Conservation (phyloP, 64 coral and sea anemone genomes). For the Acropora yongei region DNA sequence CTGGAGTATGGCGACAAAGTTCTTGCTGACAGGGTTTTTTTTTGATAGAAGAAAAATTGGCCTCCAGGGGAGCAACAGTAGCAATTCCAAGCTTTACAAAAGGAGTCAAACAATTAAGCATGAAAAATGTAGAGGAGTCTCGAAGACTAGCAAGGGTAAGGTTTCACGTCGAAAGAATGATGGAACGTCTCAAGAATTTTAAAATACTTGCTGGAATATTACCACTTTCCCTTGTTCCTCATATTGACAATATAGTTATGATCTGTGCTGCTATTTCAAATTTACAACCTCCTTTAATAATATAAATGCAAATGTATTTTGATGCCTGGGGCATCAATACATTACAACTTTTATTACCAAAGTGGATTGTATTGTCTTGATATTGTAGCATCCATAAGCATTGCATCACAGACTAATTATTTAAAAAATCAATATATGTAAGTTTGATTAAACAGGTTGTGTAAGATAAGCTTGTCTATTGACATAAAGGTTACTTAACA, state of each 20-base stretch:
- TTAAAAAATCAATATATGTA: too few relatives aligned
- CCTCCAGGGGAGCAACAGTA: slow-evolving; percentile 3
- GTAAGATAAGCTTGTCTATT: too few relatives aligned
- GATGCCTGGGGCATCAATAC: not conserved
- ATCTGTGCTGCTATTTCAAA: slow-evolving; percentile 41
- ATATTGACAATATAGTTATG: slow-evolving; percentile 47
- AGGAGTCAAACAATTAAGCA: slow-evolving; percentile 29
- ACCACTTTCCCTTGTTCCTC: not conserved
- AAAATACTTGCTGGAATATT: not conserved
- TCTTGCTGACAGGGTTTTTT: slow-evolving; percentile 20
- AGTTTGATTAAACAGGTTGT: too few relatives aligned
- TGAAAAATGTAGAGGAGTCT: slow-evolving; percentile 23
- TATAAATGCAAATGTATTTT: slow-evolving; percentile 10
- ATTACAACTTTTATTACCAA: not conserved
- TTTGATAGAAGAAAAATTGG: slow-evolving; percentile 18
- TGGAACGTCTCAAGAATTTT: slow-evolving; percentile 52
- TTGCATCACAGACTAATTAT: too few relatives aligned
- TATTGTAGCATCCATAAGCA: not conserved
- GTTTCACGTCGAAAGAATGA: slow-evolving; percentile 48
- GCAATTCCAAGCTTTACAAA: slow-evolving; percentile 15
- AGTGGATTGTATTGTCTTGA: not conserved
- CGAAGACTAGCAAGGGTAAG: slow-evolving; percentile 34
- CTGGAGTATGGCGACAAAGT: slow-evolving; percentile 33
- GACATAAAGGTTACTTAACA: too few relatives aligned
- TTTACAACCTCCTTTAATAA: slow-evolving; percentile 31